Evolutionary conservation across 2,113 vertebrate species (phyloP), one percentile per base, ranked within the genome.

Genomic region (Danio rerio): DNA sequence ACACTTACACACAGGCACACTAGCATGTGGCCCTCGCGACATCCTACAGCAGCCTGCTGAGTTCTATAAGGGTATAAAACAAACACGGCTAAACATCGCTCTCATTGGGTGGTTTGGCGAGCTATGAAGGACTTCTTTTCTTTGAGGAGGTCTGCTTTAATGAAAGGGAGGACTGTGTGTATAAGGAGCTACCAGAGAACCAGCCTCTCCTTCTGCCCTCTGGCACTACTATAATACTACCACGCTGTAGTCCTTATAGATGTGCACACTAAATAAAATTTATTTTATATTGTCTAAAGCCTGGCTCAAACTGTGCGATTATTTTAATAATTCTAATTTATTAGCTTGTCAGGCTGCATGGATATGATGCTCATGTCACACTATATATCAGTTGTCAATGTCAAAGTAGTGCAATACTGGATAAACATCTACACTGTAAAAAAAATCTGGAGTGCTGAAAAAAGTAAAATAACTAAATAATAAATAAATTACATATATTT

Each of bases 121-220:
- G 74, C 31, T 63, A 62, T 83, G 66, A 78, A 78, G 81, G 47
- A 87, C 89, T 85, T 88, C 84, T 89, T 91, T 71, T 71, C 82
- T 83, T 92, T 90, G 88, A 87, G 91, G 87, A 90, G 90, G 88
- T 89, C 90, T 86, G 86, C 84, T 76, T 90, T 90, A 92, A 93
- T 93, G 92, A 94, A 94, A 94, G 92, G 88, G 89, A 90, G 85
- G 88, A 91, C 91, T 92, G 91, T 93, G 88, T 88, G 84, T 31
- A 3, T 31, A 31, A 87, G 42, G 73, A 62, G 55, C 50, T 20
- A 70, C 84, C 21, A 74, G 76, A 18, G 70, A 52, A 47, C 52
- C 20, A 21, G 52, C 43, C 62, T 70, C 55, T 56, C 49, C 74
- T 69, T 70, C 75, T 59, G 66, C 53, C 73, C 74, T 69, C 21